Evolutionary conservation across 1,140 invertebrate species (phyloP).

Genomic region (Diploscapter pachys): DNA sequence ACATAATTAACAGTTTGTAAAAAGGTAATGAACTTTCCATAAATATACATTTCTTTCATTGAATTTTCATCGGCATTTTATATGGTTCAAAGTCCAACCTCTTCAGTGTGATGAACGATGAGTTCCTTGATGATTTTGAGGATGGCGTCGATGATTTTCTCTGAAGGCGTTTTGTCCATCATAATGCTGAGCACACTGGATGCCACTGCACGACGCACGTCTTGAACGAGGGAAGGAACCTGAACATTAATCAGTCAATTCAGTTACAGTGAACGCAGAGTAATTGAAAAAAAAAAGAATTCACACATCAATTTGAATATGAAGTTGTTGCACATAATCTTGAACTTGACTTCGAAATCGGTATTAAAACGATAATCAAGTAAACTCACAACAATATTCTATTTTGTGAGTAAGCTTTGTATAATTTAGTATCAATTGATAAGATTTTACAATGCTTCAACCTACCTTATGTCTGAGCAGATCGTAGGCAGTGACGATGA

Average conservation of each 20-base stretch:
- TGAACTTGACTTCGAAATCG: no score
- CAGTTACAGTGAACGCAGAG: background rate
- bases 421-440: background rate
- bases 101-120: background rate
- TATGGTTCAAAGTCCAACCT: background rate
- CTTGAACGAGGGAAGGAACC: background rate
- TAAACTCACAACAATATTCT: background rate
- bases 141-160: constrained; percentile 7
- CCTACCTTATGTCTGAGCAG: background rate
- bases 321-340: background rate
- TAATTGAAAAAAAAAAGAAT: no score
- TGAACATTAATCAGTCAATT: constrained; percentile 4
- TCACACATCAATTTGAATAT: background rate
- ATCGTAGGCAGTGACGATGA: no score
- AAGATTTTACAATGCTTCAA: background rate
- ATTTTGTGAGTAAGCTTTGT: background rate
- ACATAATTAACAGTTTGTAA: no score
- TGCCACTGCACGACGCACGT: background rate
- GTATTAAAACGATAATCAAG: background rate
- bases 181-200: background rate
- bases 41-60: no score
- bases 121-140: constrained; percentile 2
- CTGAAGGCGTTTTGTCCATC: constrained; percentile 10
- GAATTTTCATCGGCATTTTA: background rate
- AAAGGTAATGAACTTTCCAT: no score